Evolutionary conservation across 2,888 invertebrate genomes (phyloP), one percentile per base, ranked within the genome.

Genomic region (Panzeria rudis): DNA sequence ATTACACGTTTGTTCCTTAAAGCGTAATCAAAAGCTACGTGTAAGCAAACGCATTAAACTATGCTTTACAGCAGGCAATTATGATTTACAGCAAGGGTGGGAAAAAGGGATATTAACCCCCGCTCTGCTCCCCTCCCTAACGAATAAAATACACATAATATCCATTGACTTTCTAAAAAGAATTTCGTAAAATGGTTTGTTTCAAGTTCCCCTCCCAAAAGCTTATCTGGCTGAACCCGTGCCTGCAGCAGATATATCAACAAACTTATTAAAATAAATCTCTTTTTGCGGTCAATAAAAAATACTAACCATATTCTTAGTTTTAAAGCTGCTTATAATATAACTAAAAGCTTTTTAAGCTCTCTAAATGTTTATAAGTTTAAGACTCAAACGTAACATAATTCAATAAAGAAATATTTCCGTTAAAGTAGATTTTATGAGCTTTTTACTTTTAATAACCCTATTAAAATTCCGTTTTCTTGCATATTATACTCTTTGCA

Each of bases 401-500:
- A 20, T 38, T 23, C 9, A 38, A 13, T 15, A 1, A 41, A 25
- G 7, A 3, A 41, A 15, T 4, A 41, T 64, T 25, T 64, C 44
- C 11, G 4, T 23, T 50, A 9, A 0, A 9, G 13, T 13, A 32
- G 9, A 13, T 0, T 59, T 35, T 61, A 32, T n/a, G 32, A 29
- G 11, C 9, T 25, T 38, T 68, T 50, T 7, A 3, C 29, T 61
- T 20, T 15, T 32, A 54, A 66, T 54, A 44, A 20, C 29, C 15
- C 32, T 20, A 54, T 66, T 20, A 44, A 66, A 80, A 61, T 50
- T 52, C 11, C 13, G 20, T 44, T 32, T 50, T 54, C 47, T 23
- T 59, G 11, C 8, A 15, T 62, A 15, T 44, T 6, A 47, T 32
- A 13, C 7, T 17, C 47, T 23, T 44, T 7, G 5, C 52, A 11